Evolutionary conservation across 2,888 invertebrate genomes (phyloP).

Genomic region (Lasioglossum lativentre): DNA sequence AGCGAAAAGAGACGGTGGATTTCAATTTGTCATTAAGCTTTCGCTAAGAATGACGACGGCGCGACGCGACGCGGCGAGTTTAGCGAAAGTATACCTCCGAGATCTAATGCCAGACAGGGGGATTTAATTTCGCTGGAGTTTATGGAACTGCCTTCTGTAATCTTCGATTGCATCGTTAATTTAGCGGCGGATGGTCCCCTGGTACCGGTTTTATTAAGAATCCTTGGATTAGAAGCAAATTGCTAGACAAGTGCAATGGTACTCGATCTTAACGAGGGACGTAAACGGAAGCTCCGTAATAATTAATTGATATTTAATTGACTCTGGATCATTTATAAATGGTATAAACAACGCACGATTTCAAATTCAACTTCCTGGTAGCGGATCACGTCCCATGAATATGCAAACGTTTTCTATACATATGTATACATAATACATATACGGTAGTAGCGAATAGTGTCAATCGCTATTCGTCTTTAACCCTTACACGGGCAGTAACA

Average conservation of each 20-base stretch:
- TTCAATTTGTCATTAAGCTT: not conserved
- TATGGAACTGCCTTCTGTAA: conserved; percentile 11
- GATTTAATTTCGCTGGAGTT: conserved; percentile 19
- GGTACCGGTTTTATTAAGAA: conserved; percentile 1
- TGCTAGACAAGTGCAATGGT: not conserved
- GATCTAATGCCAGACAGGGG: not conserved
- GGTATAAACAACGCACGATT: not conserved
- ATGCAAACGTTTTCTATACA: no score
- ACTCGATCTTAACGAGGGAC: not conserved
- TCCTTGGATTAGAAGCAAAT: not conserved
- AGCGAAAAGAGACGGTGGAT: not conserved
- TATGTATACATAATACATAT: no score
- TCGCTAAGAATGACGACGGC: not conserved
- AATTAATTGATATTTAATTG: not conserved
- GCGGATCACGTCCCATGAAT: no score
- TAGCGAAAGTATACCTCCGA: not conserved
- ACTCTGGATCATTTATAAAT: not conserved
- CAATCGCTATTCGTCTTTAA: no score
- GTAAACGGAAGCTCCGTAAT: not conserved
- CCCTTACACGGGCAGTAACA: no score
- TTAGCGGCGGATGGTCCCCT: not conserved
- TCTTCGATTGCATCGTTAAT: not conserved
- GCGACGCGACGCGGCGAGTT: not conserved
- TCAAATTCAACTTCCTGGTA: no score
- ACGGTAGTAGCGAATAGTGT: no score